These are phyloP conservation scores for Strongylocentrotus purpuratus DNA, from an alignment of 35 echinoderm and acorn worm genomes.

Conservation along the genomic window DNA sequence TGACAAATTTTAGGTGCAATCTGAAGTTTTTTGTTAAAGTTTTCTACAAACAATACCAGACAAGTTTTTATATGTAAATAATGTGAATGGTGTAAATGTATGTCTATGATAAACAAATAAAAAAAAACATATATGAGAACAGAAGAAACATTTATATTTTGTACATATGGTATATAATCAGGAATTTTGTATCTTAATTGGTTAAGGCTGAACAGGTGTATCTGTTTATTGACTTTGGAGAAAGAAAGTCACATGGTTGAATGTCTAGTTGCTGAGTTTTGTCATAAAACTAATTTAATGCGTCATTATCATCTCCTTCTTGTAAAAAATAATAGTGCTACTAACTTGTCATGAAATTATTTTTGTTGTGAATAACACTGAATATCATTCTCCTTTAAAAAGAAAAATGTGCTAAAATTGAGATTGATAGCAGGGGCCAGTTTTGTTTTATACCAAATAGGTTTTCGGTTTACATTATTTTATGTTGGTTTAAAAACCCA, in stretches of 20 bases:
- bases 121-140: not conserved
- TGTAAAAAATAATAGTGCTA: not conserved
- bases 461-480: not conserved
- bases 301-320: not conserved
- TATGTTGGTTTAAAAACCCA: no score
- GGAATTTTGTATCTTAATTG: not conserved
- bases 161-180: not conserved
- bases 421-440: not conserved
- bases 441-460: not conserved
- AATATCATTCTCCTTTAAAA: no score
- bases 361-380: no score
- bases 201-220: not conserved
- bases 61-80: constrained; percentile 14
- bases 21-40: not conserved
- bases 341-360: not conserved
- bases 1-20: constrained; percentile 3
- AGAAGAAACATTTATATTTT: not conserved
- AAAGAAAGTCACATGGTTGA: not conserved
- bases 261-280: not conserved
- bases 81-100: not conserved
- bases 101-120: not conserved
- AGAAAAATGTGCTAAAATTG: no score
- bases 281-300: not conserved
- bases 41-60: not conserved
- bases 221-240: not conserved